Conservation (phyloP, 2,113 vertebrate genomes). For the Callaeas wilsoni region DNA sequence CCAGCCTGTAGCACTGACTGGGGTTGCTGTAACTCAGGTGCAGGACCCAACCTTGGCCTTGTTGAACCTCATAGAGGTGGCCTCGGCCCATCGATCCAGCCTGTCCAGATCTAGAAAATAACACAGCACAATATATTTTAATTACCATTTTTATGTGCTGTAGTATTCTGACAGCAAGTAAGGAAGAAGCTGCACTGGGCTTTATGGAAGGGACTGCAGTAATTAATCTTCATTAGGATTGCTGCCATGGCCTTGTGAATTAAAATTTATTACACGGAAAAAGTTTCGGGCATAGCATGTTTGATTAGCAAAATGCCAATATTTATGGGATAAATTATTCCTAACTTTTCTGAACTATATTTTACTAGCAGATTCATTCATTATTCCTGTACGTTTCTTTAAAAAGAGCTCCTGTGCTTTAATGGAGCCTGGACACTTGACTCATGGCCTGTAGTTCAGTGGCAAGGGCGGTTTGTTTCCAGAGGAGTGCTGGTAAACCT, state of each 20-base stretch:
- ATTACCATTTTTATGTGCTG: conserved; percentile 16
- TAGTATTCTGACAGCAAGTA: conserved; percentile 48
- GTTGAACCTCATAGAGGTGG: not conserved
- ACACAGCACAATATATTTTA: conserved; percentile 48
- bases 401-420: not conserved
- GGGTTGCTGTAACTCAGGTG: not conserved
- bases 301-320: conserved; percentile 60
- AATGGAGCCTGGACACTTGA: not conserved
- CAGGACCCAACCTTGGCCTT: fast-evolving
- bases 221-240: conserved; percentile 75
- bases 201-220: conserved; percentile 65
- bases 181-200: conserved; percentile 52
- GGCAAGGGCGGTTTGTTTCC: not conserved
- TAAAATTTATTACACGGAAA: conserved; percentile 65
- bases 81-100: not conserved
- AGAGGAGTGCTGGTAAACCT: not conserved
- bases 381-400: conserved; percentile 25
- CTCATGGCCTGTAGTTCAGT: not conserved
- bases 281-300: conserved; percentile 54
- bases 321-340: conserved; percentile 42
- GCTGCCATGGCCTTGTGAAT: conserved; percentile 63
- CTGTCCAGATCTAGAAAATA: not conserved
- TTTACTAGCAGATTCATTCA: conserved; percentile 37
- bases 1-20: fast-evolving
- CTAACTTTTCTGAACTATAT: conserved; percentile 20